Evolutionary conservation across 1,140 invertebrate species (phyloP).

Genomic region (Nomia melanderi): DNA sequence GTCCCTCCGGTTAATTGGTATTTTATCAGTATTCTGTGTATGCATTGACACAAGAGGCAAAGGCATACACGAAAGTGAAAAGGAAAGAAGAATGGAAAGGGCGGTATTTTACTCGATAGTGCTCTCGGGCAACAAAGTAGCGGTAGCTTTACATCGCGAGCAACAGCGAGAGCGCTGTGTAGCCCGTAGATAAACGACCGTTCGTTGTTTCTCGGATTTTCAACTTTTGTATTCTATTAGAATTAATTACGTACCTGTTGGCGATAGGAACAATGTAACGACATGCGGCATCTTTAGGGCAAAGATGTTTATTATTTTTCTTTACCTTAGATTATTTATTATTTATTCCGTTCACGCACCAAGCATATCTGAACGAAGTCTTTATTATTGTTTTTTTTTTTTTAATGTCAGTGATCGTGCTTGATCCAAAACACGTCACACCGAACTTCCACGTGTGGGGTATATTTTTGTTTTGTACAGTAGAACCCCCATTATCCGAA

Average conservation of each 20-base stretch:
- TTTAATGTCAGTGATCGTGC: slow-evolving; percentile 33
- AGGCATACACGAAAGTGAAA: slow-evolving; percentile 17
- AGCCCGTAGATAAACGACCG: slow-evolving; percentile 16
- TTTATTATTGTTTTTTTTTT: neutral
- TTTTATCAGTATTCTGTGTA: slow-evolving; percentile 18
- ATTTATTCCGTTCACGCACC: slow-evolving; percentile 55
- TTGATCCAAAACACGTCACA: slow-evolving; percentile 9
- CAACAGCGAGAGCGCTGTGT: slow-evolving; percentile 8
- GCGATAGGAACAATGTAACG: slow-evolving; percentile 56
- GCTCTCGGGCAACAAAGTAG: neutral
- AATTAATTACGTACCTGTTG: slow-evolving; percentile 64
- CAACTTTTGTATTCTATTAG: slow-evolving; percentile 46
- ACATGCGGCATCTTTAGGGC: slow-evolving; percentile 38
- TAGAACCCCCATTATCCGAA: neutral
- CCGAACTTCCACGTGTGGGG: slow-evolving; percentile 39
- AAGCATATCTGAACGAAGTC: slow-evolving; percentile 5
- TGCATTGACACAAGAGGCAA: slow-evolving; percentile 9
- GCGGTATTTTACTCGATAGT: slow-evolving; percentile 1
- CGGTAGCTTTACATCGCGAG: slow-evolving; percentile 20
- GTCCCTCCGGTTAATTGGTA: slow-evolving; percentile 5
- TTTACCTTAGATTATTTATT: slow-evolving; percentile 62
- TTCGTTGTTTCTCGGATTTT: slow-evolving; percentile 19
- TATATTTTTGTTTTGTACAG: slow-evolving; percentile 34
- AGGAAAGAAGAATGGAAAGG: neutral
- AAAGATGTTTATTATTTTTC: slow-evolving; percentile 50